Evolutionary conservation across 2,888 invertebrate genomes (phyloP).

Genomic region (Dastarcus helophoroides): DNA sequence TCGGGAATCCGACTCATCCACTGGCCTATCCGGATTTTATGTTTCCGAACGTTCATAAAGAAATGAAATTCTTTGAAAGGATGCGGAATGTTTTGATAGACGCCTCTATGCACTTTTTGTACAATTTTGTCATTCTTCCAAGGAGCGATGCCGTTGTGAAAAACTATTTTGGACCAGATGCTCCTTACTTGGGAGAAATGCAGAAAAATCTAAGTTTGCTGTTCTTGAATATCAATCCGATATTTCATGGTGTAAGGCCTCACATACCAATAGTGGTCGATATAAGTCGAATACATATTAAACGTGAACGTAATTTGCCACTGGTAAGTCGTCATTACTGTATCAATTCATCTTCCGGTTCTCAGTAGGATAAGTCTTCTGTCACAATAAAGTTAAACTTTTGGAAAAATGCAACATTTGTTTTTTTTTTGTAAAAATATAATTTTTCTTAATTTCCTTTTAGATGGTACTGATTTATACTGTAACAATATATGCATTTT

Average conservation of each 20-base stretch:
- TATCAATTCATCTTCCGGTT: not conserved
- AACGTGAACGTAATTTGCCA: constrained; percentile 31
- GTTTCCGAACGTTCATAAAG: not conserved
- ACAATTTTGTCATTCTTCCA: constrained; percentile 8
- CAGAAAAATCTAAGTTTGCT: constrained; percentile 29
- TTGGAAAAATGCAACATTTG: no score
- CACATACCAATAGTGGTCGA: constrained; percentile 33
- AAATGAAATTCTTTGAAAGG: constrained; percentile 3
- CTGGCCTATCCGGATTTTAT: constrained; percentile 11
- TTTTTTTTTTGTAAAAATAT: constrained; percentile 2
- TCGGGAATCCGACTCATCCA: constrained; percentile 13
- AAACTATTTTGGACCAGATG: constrained; percentile 15
- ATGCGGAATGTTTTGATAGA: constrained; percentile 4
- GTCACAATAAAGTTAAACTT: no score
- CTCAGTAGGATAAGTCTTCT: no score
- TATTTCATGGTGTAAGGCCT: constrained; percentile 31
- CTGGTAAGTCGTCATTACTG: constrained; percentile 23
- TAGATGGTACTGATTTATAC: not conserved
- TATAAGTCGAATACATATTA: constrained; percentile 31
- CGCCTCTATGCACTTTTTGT: constrained; percentile 2
- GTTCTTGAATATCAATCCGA: constrained; percentile 33
- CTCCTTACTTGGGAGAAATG: constrained; percentile 16
- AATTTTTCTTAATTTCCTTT: constrained; percentile 1
- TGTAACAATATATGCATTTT: constrained; percentile 4
- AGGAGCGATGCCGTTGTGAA: constrained; percentile 16